Base-by-base conservation (phyloP, 2,113 vertebrate species). In the Myiagra hebetior region DNA sequence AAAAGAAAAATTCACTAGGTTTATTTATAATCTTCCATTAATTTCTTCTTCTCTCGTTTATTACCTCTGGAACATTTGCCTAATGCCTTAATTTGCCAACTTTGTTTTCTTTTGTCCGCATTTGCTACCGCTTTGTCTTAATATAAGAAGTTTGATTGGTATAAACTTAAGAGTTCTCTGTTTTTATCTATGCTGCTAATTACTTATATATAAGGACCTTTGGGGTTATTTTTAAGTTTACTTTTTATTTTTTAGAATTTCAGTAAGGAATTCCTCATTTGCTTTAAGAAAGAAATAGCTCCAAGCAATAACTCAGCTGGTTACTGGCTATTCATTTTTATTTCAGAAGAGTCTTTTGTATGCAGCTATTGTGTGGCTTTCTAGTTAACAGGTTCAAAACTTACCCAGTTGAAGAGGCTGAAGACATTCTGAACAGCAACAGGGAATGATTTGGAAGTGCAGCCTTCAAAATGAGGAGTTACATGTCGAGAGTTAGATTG, bases 361-460 rank as follows among this genome's bases (percentile, higher is more conserved):
- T 75, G 17, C 31, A 76, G 12, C 11, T 37, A 0, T 37, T 47
- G 3, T 1, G 1, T 47, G 77, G 20, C 13, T 86, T 81, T 87
- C 59, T 74, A 20, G 13, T 47, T 55, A 90, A 13, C 7, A n/a
- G 11, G 27, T 73, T 35, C 16, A 35, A 53, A 77, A 50, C 2
- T 24, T 37, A 12, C 0, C 30, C 26, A 23, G 0, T 47, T 52
- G 27, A 56, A 75, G 52, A 56, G 13, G 15, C 35, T 44, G 57
- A 82, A 82, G 49, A 16, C 5, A 52, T 89, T 93, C 33, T 81
- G 26, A 78, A 21, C 3, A 64, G 39, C 21, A 47, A 1, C 6
- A 69, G 49, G 21, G 33, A 30, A 59, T 68, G 21, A 56, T 52
- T 72, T 86, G 64, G 27, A 60, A 56, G 12, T 41, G 7, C 33